A percentile compares a stretch with the other conserved stretches of the same genome.
phyloP scores from a whole-genome alignment of 2,797 vertebrate genomes.

The Catamblyrhynchus diadema region DNA sequence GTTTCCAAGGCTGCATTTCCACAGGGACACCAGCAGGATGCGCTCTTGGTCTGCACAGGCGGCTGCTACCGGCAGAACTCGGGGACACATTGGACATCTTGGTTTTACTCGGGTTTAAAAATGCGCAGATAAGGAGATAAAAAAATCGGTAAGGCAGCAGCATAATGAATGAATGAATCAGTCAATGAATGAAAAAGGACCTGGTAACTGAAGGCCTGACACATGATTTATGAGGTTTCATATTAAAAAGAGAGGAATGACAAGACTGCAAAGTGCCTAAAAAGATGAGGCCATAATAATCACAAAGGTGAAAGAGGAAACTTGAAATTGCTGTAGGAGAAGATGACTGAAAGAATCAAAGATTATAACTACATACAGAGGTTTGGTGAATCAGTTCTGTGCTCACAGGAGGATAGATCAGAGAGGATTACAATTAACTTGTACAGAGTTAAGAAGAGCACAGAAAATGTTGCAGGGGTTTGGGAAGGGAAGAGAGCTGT shows the following conservation, averaged over 20 bases:
- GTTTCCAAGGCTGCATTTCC: background rate
- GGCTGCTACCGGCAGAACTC: background rate
- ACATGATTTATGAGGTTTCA: background rate
- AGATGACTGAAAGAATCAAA: background rate
- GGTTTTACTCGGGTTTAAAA: background rate
- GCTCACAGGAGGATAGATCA: background rate
- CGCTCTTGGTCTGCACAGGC: slow-evolving; percentile 4
- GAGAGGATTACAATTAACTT: background rate
- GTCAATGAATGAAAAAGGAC: background rate
- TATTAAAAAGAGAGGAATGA: background rate
- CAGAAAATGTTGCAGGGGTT: background rate
- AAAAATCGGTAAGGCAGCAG: background rate
- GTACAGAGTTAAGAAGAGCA: background rate
- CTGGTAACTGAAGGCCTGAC: background rate
- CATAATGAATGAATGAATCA: background rate
- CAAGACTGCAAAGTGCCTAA: background rate
- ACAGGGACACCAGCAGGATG: background rate
- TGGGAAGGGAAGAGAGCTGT: background rate
- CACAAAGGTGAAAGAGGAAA: background rate
- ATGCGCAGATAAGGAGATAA: background rate
- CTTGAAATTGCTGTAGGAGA: background rate
- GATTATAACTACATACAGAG: background rate
- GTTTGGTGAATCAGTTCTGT: background rate
- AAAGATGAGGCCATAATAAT: background rate
- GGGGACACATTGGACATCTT: background rate